Base-by-base conservation (phyloP, 2,113 vertebrate genomes). In the Aphelocoma coerulescens region DNA sequence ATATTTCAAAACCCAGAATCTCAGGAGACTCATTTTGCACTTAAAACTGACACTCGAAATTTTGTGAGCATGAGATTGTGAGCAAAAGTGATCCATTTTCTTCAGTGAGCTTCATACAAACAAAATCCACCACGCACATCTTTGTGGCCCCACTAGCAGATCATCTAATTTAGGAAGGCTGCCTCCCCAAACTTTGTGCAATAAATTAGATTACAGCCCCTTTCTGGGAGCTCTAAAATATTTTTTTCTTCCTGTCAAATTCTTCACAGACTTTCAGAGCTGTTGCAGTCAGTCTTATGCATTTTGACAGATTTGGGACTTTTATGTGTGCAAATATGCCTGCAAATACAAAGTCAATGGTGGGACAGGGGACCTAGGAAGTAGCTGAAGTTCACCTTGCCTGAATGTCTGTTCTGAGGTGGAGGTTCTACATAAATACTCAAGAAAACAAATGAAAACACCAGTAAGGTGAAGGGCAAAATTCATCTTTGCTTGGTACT, bases 41-140 rank as follows among this genome's bases (percentile, higher is more conserved):
- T 97, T 95, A 97, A 96, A 98, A 98, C 95, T 95, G 92, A 95
- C 95, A 97, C 44, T 6, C 77, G 94, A 94, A 94, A 97, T 97
- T 97, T 95, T 67, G 63, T 63, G 67, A 88, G 32, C 67, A 55
- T 49, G 59, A 58, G 37, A 73, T 59, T 96, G 48, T 73, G 55
- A 32, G 88, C 23, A 76, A 73, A 76, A 91, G 32, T 16, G 46
- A 90, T 88, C 58, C 28, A 11, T 88, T 94, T 91, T 83, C 55
- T 77, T 62, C 90, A 75, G 33, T 10, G 35, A 58, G 33, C 16
- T 82, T 61, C 41, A 14, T 16, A n/a, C 9, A 57, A 85, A 72
- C 27, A 58, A 74, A 93, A 87, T 33, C 54, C 55, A 41, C 32
- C 1, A 2, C 4, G 0, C 23, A 22, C 48, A 85, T 58, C 55